Base-by-base conservation (phyloP, 2,888 invertebrate species). In the Drosophila helvetica region DNA sequence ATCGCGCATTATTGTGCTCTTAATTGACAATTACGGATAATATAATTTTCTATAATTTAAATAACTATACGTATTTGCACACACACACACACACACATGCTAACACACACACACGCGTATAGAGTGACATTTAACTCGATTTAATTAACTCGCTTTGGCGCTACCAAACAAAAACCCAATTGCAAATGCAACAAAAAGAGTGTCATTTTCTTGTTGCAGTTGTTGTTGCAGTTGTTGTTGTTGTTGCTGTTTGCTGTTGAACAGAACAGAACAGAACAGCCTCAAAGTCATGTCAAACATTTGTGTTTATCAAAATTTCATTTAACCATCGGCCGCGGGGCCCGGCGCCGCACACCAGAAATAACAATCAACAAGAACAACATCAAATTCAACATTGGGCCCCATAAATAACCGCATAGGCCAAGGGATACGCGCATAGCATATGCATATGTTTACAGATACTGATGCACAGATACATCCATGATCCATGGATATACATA, bases 241-340 rank as follows among this genome's bases (percentile, higher is more conserved):
- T 30, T 30, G 30, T 30, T 4, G 22, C 22, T 22, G 22, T 22
- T 5, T n/a, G n/a, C n/a, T n/a, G n/a, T n/a, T n/a, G n/a, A n/a
- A n/a, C n/a, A n/a, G n/a, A n/a, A n/a, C n/a, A n/a, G 6, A n/a
- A 38, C 38, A 38, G 33, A 15, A 15, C 57, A 57, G 59, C 55
- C 68, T 69, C 76, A 70, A 75, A 75, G 74, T 75, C 60, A 70
- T 75, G 70, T 75, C 70, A 58, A 63, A 75, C 75, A 69, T 75
- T 65, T 65, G 66, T 67, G 69, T 73, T 70, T 78, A 80, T 80
- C 81, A 67, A 78, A 66, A 85, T 73, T 85, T 57, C 68, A 73
- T 87, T 85, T 87, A 87, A 75, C 82, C 62, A 69, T 58, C 27
- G 80, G 88, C 86, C 82, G 59, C 57, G 65, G 53, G 66, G 33